Percentiles rank a stretch among this genome's conserved stretches.
phyloP scores from a whole-genome alignment of 2,797 vertebrate species.

The Loris lydekkerianus region DNA sequence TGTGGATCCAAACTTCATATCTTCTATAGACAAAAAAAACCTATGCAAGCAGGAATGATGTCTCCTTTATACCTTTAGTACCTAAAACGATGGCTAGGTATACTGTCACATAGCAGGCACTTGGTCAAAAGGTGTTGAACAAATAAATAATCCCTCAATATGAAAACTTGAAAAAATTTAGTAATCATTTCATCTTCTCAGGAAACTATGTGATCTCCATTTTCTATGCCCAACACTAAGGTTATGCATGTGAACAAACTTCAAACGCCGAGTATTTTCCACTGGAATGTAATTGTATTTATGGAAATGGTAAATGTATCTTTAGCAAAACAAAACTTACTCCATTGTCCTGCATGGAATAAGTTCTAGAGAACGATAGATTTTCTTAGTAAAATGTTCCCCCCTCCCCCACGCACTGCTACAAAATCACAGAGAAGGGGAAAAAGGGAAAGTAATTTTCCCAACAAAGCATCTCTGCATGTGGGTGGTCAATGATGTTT shows the following conservation, averaged over 20 bases:
- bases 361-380: constrained; percentile 70
- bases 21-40: not conserved
- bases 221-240: not conserved
- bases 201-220: not conserved
- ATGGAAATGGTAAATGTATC: not conserved
- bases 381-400: constrained; percentile 42
- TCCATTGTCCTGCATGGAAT: not conserved
- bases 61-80: accelerated
- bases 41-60: accelerated
- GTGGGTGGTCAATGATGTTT: constrained; percentile 80
- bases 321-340: constrained; percentile 1
- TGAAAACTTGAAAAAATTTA: not conserved
- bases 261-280: constrained; percentile 20
- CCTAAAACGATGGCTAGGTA: accelerated
- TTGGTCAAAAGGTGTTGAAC: not conserved
- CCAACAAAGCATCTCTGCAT: constrained; percentile 67
- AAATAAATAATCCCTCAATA: not conserved
- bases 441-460: constrained; percentile 47
- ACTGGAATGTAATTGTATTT: not conserved
- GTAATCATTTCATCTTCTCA: not conserved
- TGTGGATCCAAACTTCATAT: not conserved
- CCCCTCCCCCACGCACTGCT: constrained; percentile 34
- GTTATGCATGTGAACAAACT: not conserved
- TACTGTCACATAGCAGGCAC: accelerated
- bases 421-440: constrained; percentile 60